A percentile compares a stretch with the other conserved stretches of the same genome.
Conservation (phyloP, 2,797 vertebrate species). For the Sciurus vulgaris region DNA sequence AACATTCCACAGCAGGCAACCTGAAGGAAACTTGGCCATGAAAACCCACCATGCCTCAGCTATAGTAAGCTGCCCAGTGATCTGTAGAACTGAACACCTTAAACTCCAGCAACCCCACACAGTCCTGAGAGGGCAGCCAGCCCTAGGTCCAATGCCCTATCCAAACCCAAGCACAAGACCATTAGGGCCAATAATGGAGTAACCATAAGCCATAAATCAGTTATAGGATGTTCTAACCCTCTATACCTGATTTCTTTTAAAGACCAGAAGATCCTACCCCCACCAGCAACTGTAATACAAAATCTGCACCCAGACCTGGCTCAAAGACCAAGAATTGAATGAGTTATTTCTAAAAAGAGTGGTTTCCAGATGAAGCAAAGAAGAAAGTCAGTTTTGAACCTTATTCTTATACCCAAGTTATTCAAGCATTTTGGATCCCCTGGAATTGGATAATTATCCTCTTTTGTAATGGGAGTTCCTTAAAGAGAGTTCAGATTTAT, state of each 20-base stretch:
- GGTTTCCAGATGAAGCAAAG: slow-evolving; percentile 10
- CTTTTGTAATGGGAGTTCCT: not conserved
- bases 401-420: not conserved
- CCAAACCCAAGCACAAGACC: not conserved
- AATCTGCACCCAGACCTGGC: not conserved
- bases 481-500: slow-evolving; percentile 12
- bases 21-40: slow-evolving; percentile 70
- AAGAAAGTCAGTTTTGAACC: not conserved
- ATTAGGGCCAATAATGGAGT: not conserved
- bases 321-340: not conserved
- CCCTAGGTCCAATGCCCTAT: too few species aligned
- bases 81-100: not conserved
- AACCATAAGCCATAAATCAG: not conserved
- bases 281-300: not conserved
- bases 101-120: not conserved
- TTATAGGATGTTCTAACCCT: not conserved
- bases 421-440: not conserved
- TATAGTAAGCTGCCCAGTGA: slow-evolving; percentile 31
- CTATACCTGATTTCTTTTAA: not conserved
- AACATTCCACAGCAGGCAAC: slow-evolving; percentile 75
- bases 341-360: slow-evolving; percentile 9
- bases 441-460: not conserved
- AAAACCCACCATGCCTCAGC: slow-evolving; percentile 38
- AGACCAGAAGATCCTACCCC: not conserved
- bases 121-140: not conserved